These are phyloP conservation scores for Adineta ricciae DNA, from an alignment of 2,888 invertebrate species.

Conservation along the genomic window DNA sequence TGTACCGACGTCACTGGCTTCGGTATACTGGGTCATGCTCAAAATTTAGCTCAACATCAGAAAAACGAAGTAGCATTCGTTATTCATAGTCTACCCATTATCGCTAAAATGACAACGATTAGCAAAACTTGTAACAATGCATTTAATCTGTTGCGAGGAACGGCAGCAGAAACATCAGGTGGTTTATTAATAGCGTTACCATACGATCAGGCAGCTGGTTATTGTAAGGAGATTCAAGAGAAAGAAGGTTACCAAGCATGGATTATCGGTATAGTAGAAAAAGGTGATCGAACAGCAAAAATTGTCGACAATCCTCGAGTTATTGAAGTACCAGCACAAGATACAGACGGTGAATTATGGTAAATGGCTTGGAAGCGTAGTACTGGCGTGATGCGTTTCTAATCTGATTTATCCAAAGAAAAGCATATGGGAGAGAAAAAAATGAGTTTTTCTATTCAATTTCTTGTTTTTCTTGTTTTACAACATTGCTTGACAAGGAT, in stretches of 20 bases:
- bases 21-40: constrained; percentile 70
- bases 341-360: constrained; percentile 46
- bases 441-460: not conserved
- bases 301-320: constrained; percentile 88
- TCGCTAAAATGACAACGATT: constrained; percentile 67
- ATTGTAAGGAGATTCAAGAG: constrained; percentile 82
- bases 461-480: not conserved
- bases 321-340: constrained; percentile 85
- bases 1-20: constrained; percentile 77
- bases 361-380: not conserved
- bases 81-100: constrained; percentile 67
- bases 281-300: constrained; percentile 77
- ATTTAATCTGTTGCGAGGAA: constrained; percentile 65
- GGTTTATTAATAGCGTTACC: constrained; percentile 60
- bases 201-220: constrained; percentile 81
- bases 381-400: not conserved
- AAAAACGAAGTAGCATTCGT: constrained; percentile 65
- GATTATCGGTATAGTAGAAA: constrained; percentile 91
- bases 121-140: constrained; percentile 64
- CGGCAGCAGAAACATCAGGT: constrained; percentile 69
- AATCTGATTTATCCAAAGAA: not conserved
- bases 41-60: constrained; percentile 66
- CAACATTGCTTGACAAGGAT: not conserved
- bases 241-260: constrained; percentile 84
- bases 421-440: not conserved